Conservation (phyloP, 2,113 vertebrate genomes). For the Sorex araneus region DNA sequence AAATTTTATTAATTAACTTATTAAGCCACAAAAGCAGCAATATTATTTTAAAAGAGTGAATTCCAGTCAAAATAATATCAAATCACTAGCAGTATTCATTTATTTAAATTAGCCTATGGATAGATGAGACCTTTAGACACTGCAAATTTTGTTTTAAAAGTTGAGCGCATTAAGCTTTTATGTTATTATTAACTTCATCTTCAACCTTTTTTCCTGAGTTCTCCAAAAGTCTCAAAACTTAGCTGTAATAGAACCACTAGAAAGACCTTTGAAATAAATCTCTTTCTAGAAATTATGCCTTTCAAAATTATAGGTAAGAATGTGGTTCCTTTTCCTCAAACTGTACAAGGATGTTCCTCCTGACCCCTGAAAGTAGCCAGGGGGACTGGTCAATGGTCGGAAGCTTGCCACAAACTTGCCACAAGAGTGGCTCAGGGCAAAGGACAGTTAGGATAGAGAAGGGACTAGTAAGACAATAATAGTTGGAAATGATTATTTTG, state of each 20-base stretch:
- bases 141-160: not conserved
- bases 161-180: not conserved
- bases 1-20: not conserved
- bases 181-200: not conserved
- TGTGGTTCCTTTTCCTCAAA: not conserved
- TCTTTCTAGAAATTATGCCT: not conserved
- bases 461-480: no score
- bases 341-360: not conserved
- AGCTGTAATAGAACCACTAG: slow-evolving; percentile 8
- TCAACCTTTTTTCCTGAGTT: not conserved
- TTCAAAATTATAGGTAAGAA: slow-evolving; percentile 22
- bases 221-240: slow-evolving; percentile 46
- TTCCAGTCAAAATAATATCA: slow-evolving; percentile 11
- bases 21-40: not conserved
- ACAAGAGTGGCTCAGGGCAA: no score
- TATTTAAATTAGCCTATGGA: slow-evolving; percentile 32
- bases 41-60: slow-evolving; percentile 1
- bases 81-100: slow-evolving; percentile 45
- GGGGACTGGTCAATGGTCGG: no score
- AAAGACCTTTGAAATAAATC: slow-evolving; percentile 46
- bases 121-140: not conserved
- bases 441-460: no score
- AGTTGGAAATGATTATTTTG: no score
- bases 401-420: no score
- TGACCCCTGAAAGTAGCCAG: no score